phyloP scores from a whole-genome alignment of 1,140 invertebrate species.

The Drosophila kepulauana region DNA sequence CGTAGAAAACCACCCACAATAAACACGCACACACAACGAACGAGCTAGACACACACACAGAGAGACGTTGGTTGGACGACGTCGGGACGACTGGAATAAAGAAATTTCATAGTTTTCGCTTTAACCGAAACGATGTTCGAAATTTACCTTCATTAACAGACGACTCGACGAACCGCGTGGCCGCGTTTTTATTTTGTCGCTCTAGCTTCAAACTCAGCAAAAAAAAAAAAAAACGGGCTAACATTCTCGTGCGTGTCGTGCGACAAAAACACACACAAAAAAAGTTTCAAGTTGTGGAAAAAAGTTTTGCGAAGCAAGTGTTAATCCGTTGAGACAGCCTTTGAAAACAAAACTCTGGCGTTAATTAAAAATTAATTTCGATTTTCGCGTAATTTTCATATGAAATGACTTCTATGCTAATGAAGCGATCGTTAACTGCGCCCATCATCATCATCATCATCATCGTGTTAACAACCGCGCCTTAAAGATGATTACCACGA shows the following conservation, averaged over 20 bases:
- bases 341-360: slow-evolving; percentile 21
- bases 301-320: slow-evolving; percentile 16
- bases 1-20: slow-evolving; percentile 45
- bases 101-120: slow-evolving; percentile 83
- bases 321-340: slow-evolving; percentile 14
- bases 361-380: slow-evolving; percentile 66
- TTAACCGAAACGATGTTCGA: slow-evolving; percentile 78
- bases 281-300: slow-evolving; percentile 1
- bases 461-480: background rate
- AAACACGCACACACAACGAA: slow-evolving; percentile 31
- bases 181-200: slow-evolving; percentile 57
- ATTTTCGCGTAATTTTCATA: slow-evolving; percentile 56
- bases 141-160: slow-evolving; percentile 80
- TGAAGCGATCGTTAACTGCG: slow-evolving; percentile 40
- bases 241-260: slow-evolving; percentile 5
- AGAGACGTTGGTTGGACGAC: slow-evolving; percentile 39
- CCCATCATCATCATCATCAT: background rate
- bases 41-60: slow-evolving; percentile 27
- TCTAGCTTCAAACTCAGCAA: background rate
- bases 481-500: background rate
- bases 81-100: slow-evolving; percentile 69
- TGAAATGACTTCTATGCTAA: slow-evolving; percentile 46
- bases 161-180: slow-evolving; percentile 72
- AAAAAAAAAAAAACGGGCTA: background rate
- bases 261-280: background rate